Evolutionary conservation across 2,888 invertebrate genomes (phyloP).

Genomic region (Margaritifera margaritifera): DNA sequence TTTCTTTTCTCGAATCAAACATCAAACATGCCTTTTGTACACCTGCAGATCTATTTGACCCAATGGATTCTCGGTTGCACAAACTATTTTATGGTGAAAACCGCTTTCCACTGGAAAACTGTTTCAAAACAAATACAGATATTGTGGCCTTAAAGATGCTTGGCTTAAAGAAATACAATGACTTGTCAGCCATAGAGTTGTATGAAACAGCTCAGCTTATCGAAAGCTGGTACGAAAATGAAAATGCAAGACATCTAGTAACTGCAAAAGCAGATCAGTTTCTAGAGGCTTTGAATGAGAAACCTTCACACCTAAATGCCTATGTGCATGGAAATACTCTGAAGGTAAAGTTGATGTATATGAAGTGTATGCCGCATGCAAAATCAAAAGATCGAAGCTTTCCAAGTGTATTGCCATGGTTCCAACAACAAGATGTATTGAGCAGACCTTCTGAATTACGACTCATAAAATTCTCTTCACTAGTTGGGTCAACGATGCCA

Average conservation of each 20-base stretch:
- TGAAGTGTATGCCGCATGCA: conserved; percentile 8
- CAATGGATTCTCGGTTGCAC: conserved; percentile 2
- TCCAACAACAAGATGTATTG: neutral
- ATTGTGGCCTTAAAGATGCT: conserved; percentile 3
- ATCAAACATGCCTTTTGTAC: conserved; percentile 1
- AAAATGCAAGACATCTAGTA: neutral
- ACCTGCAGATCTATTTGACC: conserved; percentile 15
- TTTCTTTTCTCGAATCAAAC: conserved; percentile 9
- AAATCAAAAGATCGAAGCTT: neutral
- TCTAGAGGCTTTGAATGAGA: neutral
- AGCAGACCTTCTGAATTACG: conserved; percentile 12
- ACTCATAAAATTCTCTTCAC: neutral
- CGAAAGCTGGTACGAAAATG: neutral
- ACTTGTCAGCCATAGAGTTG: conserved; percentile 6
- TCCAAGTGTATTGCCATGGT: conserved; percentile 13
- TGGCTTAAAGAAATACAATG: conserved; percentile 9
- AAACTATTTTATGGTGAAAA: conserved; percentile 7
- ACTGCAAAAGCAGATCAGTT: too few species aligned
- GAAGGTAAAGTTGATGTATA: neutral
- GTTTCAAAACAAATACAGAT: neutral
- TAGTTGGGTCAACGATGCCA: conserved; percentile 13
- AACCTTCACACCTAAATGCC: too few species aligned
- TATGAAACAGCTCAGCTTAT: conserved; percentile 7
- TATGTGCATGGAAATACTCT: too few species aligned
- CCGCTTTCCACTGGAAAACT: conserved; percentile 8